Percentiles rank a stretch among this genome's conserved stretches.
Evolutionary conservation across 2,888 invertebrate species (phyloP).

Genomic region (Chloroclysta siterata): DNA sequence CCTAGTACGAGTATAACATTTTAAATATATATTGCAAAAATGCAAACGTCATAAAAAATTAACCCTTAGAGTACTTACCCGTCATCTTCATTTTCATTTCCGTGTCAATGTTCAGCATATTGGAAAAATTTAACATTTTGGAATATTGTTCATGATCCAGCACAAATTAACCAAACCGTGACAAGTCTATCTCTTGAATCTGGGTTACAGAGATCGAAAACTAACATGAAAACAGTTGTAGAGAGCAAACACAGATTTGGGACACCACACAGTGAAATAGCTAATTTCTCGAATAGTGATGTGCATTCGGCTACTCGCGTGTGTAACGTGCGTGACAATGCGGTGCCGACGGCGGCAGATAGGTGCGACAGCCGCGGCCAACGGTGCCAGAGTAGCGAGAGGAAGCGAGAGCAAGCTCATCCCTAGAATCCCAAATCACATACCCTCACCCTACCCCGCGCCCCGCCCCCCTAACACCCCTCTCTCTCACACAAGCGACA

Average conservation of each 20-base stretch:
- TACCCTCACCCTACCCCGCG: slow-evolving; percentile 73
- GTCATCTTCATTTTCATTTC: slow-evolving; percentile 78
- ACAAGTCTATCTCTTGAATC: background rate
- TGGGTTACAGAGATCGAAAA: slow-evolving; percentile 10
- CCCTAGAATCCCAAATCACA: slow-evolving; percentile 84
- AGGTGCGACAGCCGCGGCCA: slow-evolving; percentile 78
- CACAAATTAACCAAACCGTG: slow-evolving; percentile 8
- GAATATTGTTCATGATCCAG: slow-evolving; percentile 28
- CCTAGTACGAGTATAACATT: background rate
- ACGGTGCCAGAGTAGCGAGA: slow-evolving; percentile 81
- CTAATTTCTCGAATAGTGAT: slow-evolving; percentile 3
- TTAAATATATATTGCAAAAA: background rate
- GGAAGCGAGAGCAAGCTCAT: slow-evolving; percentile 84
- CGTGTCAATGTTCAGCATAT: slow-evolving; percentile 63
- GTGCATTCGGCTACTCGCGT: slow-evolving; percentile 47
- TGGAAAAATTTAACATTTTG: slow-evolving; percentile 38
- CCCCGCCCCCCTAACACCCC: slow-evolving; percentile 73
- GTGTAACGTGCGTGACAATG: slow-evolving; percentile 57
- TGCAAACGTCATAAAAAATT: background rate
- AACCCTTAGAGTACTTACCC: slow-evolving; percentile 57
- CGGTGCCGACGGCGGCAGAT: slow-evolving; percentile 45
- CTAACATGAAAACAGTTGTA: background rate
- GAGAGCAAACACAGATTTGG: slow-evolving; percentile 27
- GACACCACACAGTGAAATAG: slow-evolving; percentile 13
- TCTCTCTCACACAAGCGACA: slow-evolving; percentile 76